A percentile compares a stretch with the other conserved stretches of the same genome.
phyloP scores from a whole-genome alignment of 2,888 invertebrate species.

The Limenitis camilla region DNA sequence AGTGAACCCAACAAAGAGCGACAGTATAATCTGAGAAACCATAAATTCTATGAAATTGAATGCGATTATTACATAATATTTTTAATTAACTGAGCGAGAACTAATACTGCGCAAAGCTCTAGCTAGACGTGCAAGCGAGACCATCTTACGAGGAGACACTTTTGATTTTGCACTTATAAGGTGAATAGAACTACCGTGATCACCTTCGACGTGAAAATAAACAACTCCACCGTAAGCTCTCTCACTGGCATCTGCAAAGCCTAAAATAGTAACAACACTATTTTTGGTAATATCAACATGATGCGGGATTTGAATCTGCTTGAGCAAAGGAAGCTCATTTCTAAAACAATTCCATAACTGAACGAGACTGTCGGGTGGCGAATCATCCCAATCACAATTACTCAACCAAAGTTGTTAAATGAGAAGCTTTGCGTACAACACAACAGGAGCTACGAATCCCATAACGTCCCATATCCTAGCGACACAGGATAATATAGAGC shows the following conservation, averaged over 20 bases:
- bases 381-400: slow-evolving; percentile 16
- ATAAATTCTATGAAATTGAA: too few relatives aligned
- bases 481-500: slow-evolving; percentile 13
- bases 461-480: slow-evolving; percentile 20
- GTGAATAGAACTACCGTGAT: slow-evolving; percentile 2
- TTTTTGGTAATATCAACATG: neutral
- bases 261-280: neutral
- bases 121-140: too few relatives aligned
- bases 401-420: slow-evolving; percentile 3
- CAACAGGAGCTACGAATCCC: slow-evolving; percentile 17
- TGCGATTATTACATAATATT: too few relatives aligned
- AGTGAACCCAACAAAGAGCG: too few relatives aligned
- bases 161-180: too few relatives aligned
- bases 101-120: too few relatives aligned
- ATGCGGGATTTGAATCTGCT: neutral
- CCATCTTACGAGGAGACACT: too few relatives aligned
- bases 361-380: slow-evolving; percentile 3
- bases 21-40: too few relatives aligned
- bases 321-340: neutral
- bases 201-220: slow-evolving; percentile 1
- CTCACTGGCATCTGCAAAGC: slow-evolving; percentile 5
- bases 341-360: neutral
- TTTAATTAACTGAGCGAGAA: too few relatives aligned
- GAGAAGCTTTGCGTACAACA: slow-evolving; percentile 17
- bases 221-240: slow-evolving; percentile 3